Conservation (phyloP, 1,140 invertebrate species). For the Stenopsyche tienmushanensis region DNA sequence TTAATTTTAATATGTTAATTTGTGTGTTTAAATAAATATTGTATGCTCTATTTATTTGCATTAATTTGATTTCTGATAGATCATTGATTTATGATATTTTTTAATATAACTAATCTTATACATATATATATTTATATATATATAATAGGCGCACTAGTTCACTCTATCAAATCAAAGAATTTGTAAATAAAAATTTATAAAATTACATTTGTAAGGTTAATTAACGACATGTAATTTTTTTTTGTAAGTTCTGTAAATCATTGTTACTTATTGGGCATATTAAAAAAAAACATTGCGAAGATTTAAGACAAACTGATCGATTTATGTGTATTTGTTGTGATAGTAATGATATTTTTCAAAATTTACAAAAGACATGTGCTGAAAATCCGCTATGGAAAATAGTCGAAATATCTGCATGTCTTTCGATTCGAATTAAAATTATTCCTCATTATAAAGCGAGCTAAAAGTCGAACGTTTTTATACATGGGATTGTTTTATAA, state of each 20-base stretch:
- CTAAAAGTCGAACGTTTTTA: too few relatives aligned
- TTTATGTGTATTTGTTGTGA: too few relatives aligned
- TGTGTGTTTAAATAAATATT: not conserved
- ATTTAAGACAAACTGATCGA: too few relatives aligned
- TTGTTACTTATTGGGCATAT: slow-evolving; percentile 2
- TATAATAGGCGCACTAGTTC: not conserved
- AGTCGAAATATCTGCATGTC: too few relatives aligned
- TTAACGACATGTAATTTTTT: not conserved
- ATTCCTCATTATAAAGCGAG: too few relatives aligned
- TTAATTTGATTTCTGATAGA: not conserved
- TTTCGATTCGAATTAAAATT: too few relatives aligned
- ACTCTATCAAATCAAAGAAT: not conserved
- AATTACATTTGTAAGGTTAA: not conserved
- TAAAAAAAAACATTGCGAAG: slow-evolving; percentile 2
- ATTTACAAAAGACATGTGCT: too few relatives aligned
- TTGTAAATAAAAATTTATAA: not conserved
- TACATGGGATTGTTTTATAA: too few relatives aligned
- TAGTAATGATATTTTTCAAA: too few relatives aligned
- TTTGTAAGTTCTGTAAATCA: slow-evolving; percentile 20
- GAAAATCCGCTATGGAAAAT: too few relatives aligned
- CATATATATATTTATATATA: slow-evolving; percentile 2
- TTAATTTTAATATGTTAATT: not conserved
- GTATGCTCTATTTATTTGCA: not conserved
- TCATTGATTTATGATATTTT: not conserved
- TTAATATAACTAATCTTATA: not conserved